Conservation (phyloP, 2,113 vertebrate species). For the Rhadina sibilatrix region DNA sequence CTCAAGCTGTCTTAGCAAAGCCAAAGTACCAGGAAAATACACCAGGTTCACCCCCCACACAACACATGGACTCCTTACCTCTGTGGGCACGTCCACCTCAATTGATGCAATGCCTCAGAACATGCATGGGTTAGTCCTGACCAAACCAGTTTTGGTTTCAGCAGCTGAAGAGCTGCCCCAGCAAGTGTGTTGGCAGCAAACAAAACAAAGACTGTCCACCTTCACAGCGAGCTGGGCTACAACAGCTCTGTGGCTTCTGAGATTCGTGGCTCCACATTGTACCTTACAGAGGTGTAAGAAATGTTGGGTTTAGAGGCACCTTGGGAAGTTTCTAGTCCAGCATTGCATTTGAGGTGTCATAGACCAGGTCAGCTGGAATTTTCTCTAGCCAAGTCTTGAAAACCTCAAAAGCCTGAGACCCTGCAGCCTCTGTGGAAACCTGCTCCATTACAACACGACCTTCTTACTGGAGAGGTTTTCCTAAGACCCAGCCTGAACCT, state of each 20-base stretch:
- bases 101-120: background rate
- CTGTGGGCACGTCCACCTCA: background rate
- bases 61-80: fast-evolving
- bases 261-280: fast-evolving
- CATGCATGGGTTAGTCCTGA: background rate
- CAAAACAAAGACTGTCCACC: background rate
- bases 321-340: background rate
- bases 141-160: background rate
- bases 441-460: background rate
- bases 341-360: background rate
- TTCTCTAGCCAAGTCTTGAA: background rate
- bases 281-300: background rate
- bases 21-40: background rate
- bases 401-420: background rate
- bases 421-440: background rate
- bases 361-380: background rate
- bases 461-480: background rate
- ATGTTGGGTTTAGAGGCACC: background rate
- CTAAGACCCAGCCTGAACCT: background rate
- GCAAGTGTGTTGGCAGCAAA: background rate
- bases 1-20: background rate
- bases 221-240: background rate
- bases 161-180: background rate
- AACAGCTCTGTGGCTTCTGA: background rate
- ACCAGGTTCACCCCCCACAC: background rate